A percentile compares a stretch with the other conserved stretches of the same genome.
Conservation (phyloP, 2,888 invertebrate species). For the Xanthorhoe designata region DNA sequence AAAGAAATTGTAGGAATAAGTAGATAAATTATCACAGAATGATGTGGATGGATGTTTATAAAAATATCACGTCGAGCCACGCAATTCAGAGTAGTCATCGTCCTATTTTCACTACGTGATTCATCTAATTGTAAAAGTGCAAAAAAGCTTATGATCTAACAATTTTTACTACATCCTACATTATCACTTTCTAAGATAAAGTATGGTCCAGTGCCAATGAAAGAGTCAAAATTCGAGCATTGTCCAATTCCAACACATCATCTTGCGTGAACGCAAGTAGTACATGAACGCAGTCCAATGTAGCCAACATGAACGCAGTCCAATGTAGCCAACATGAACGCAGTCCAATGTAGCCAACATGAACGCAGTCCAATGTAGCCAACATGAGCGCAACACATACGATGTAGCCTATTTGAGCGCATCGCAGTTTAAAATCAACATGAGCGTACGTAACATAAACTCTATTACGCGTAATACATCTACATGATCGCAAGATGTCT, state of each 20-base stretch:
- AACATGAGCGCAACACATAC: conserved; percentile 3
- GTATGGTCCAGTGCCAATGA: neutral
- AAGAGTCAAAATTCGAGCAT: neutral
- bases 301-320: neutral
- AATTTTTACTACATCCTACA: neutral
- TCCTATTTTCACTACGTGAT: neutral
- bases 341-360: conserved; percentile 1
- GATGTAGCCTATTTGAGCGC: neutral
- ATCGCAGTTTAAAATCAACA: neutral
- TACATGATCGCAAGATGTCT: neutral
- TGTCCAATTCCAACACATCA: neutral
- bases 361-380: neutral
- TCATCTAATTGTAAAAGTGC: neutral
- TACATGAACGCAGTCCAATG: neutral
- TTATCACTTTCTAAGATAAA: neutral
- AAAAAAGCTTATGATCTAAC: neutral
- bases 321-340: neutral
- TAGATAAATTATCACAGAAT: too few relatives aligned
- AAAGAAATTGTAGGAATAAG: too few relatives aligned
- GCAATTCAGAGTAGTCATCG: neutral
- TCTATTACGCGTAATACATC: neutral
- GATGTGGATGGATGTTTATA: neutral
- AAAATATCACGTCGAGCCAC: conserved; percentile 3
- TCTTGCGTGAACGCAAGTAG: neutral
- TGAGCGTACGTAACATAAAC: neutral